Base-by-base conservation (phyloP, 2,113 vertebrate species). In the Eudyptes chrysolophus region DNA sequence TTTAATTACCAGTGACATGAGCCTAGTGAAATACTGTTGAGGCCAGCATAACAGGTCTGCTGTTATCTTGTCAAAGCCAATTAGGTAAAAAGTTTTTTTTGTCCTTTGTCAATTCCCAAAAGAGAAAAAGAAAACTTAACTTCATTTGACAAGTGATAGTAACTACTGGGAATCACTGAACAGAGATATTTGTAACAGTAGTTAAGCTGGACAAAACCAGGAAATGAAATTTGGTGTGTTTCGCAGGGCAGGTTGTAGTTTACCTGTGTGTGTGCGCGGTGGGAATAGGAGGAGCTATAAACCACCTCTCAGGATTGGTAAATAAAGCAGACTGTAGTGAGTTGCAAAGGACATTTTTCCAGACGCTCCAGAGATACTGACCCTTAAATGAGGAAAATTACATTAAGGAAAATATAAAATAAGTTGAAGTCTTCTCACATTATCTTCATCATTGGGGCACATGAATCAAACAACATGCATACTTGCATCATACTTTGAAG, bases 41-140 rank as follows among this genome's bases (percentile, higher is more conserved):
- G 61, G 44, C 46, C 65, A 87, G 44, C 19, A 80, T 52, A 95
- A 78, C 44, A 81, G 58, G 60, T 90, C 61, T 84, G 57, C 48
- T 93, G 13, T 95, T 94, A 74, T 10, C 44, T 42, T 96, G 76
- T 91, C 82, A 96, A 96, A 60, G 57, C 17, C 72, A 92, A 93
- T 90, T 94, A 94, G 46, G 48, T 57, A 82, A 92, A 93, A 85
- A 38, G 12, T 0, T 58, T 72, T 42, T 85, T 82, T 75, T 38
- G 9, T 4, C 16, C 30, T 68, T 15, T 84, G 51, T 75, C 79
- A 94, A 64, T 82, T 90, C 61, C 64, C 80, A 84, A 48, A 93
- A 90, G 38, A 96, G 42, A 81, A 92, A 96, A 92, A 95, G 17
- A 97, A 90, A 87, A 91, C 48, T 70, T 87, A 82, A 88, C 57